Evolutionary conservation across 1,140 invertebrate genomes (phyloP), one percentile per base, ranked within the genome.

Genomic region (Lamellibrachia luymesi): DNA sequence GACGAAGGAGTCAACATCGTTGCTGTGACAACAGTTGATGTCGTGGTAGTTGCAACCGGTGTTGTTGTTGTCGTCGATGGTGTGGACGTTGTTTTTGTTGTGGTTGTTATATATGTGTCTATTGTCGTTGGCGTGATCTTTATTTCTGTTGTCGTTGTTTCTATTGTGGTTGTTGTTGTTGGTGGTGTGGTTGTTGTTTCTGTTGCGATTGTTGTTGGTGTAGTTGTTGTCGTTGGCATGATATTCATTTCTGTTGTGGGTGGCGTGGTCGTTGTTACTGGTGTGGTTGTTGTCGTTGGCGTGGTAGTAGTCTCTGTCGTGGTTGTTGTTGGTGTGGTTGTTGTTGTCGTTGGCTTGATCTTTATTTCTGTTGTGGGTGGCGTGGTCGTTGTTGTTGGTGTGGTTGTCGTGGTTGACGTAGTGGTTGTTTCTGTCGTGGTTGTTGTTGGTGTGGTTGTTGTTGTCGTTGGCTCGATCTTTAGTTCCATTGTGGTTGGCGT

Each of bases 251-350:
- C 38, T 38, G 38, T 38, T 38, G 38, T 38, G 38, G 38, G 38
- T 38, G 38, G 38, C 38, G 1, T 38, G 38, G 38, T 38, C 38
- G 90, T 91, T 13, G 90, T 91, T 91, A 22, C 22, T 25, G 50
- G n/a, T 91, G 50, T 91, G n/a, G 50, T 91, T 13, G 90, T 91
- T 91, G 90, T 91, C 7, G 90, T 91, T 91, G 90, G n/a, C 8
- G n/a, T 91, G 7, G 5, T 90, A 25, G n/a, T 90, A 90, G 5
- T n/a, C 6, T 91, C 38, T 10, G 90, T 91, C 27, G 90, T 91
- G 13, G 90, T 91, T 51, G 90, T 91, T 51, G 90, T 91, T 91
- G 90, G 38, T n/a, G 4, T 91, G 38, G 90, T 91, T 91, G 2
- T 91, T 10, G 25, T 91, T 38, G 90, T 91, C 4, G 64, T 80